A percentile compares a stretch with the other conserved stretches of the same genome.
Evolutionary conservation across 2,113 vertebrate species (phyloP).

Genomic region (rabbit (Oryctolagus cuniculus)): mOryCun1.1 NC_091444.1:32056001-32056500

Average conservation of each 20-base stretch:
- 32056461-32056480: constrained; percentile 81
- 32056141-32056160: background rate
- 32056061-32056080: background rate
- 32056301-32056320: background rate
- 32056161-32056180: background rate
- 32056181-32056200: background rate
- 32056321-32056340: background rate
- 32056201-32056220: background rate
- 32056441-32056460: background rate
- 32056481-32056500: constrained; percentile 78
- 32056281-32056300: constrained; percentile 20
- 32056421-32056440: background rate
- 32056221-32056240: background rate
- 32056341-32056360: background rate
- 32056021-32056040: background rate
- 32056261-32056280: background rate
- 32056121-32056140: background rate
- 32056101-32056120: background rate
- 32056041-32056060: background rate
- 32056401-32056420: background rate
- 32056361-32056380: background rate
- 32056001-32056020: background rate
- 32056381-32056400: background rate
- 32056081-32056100: background rate
- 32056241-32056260: background rate